These are phyloP conservation scores for Orthochromis malagaraziensis DNA, from an alignment of 2,113 vertebrate species.

Conservation along the genomic window DNA sequence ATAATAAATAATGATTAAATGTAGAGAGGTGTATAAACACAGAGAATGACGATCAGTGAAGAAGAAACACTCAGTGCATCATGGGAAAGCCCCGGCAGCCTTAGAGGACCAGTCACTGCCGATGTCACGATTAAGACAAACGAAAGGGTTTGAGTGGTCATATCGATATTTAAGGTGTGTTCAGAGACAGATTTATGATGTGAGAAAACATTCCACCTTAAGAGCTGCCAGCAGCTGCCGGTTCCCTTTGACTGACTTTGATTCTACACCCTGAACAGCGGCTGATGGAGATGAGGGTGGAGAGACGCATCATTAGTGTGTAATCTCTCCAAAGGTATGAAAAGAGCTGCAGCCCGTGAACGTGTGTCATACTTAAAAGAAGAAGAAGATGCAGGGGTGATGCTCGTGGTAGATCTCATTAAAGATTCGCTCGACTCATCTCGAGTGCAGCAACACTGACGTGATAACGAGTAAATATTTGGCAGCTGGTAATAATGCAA, in stretches of 20 bases:
- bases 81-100: rapidly evolving
- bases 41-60: background rate
- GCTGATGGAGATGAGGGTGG: background rate
- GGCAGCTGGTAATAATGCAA: background rate
- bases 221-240: background rate
- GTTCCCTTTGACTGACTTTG: background rate
- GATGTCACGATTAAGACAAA: background rate
- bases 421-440: background rate
- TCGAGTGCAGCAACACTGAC: background rate
- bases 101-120: background rate
- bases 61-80: background rate
- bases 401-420: background rate
- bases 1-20: background rate
- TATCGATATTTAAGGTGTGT: background rate
- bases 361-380: background rate
- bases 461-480: background rate
- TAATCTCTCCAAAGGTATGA: background rate
- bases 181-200: background rate
- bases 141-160: background rate
- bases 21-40: background rate
- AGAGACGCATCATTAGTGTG: rapidly evolving
- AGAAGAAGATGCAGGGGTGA: background rate
- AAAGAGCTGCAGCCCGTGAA: background rate
- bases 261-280: background rate
- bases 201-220: background rate